Base-by-base conservation (phyloP, 2,888 invertebrate genomes). In the Drosophila pseudotalamancana region DNA sequence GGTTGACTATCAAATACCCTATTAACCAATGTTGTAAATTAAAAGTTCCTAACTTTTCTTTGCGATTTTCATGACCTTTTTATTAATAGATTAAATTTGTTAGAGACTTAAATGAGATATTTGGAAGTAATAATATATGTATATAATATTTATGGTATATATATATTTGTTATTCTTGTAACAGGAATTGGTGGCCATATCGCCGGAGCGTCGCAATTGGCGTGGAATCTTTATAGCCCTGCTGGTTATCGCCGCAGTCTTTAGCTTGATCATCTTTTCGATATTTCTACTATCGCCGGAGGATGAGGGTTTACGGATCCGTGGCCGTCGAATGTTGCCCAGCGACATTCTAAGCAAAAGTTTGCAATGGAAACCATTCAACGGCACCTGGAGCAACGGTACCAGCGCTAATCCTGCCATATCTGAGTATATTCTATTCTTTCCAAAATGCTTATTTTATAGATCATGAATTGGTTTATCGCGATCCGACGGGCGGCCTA, bases 151-250 rank as follows among this genome's bases (percentile, higher is more conserved):
- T n/a, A n/a, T n/a, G n/a, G n/a, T 25, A 25, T 25, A 25, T 25
- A 5, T 25, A 5, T 25, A 25, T 5, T 4, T 14, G 0, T 16
- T 4, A 4, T 1, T 18, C 12, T 0, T 4, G 6, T 78, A 92
- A 4, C 93, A 98, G 98, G 98, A 98, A 91, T 91, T 98, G 91
- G 97, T 97, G 81, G 96, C 96, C 34, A 94, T 95, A 48, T 95
- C 96, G 11, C 96, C 97, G 3, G 96, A 95, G 71, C 95, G 97
- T 90, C 93, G 97, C 71, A 98, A 98, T 93, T 98, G 98, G 98
- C 94, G 97, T 39, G 98, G 98, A 14, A 98, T 98, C 87, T 95
- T 96, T 81, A 98, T 98, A 77, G 97, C 98, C 0, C 92, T 98
- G 68, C 93, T 98, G 87, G 98, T 98, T 77, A 98, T 98, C 79